Conservation (phyloP, 2,888 invertebrate species). For the Melinopterus prodromus region DNA sequence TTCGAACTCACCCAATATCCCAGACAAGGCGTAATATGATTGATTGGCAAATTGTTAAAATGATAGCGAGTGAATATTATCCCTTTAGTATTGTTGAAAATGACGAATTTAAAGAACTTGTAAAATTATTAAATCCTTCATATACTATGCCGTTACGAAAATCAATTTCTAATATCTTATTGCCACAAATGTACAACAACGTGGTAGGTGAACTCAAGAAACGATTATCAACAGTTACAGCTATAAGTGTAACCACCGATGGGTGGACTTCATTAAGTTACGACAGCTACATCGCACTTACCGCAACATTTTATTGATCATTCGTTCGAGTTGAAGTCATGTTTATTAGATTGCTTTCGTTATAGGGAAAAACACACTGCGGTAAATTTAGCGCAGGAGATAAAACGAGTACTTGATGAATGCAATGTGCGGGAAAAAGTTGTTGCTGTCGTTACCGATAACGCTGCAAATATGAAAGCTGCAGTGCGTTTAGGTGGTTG, state of each 20-base stretch:
- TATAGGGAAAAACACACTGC: no score
- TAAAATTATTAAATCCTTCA: constrained; percentile 43
- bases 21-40: no score
- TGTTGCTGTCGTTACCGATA: constrained; percentile 45
- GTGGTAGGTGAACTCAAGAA: constrained; percentile 37
- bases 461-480: constrained; percentile 47
- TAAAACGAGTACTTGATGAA: no score
- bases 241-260: constrained; percentile 47
- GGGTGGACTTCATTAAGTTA: no score
- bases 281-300: constrained; percentile 49
- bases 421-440: constrained; percentile 43
- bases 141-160: constrained; percentile 47
- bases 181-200: constrained; percentile 44
- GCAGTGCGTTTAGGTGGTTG: constrained; percentile 43
- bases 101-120: constrained; percentile 30
- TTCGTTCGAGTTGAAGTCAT: constrained; percentile 30
- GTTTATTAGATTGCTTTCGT: no score
- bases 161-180: constrained; percentile 43
- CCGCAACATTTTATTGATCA: constrained; percentile 47
- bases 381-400: no score
- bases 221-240: constrained; percentile 28
- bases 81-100: no score
- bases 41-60: no score
- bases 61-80: no score
- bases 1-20: no score